A percentile compares a stretch with the other conserved stretches of the same genome.
phyloP scores from a whole-genome alignment of 2,888 invertebrate genomes.

The Ophion ventricosus region DNA sequence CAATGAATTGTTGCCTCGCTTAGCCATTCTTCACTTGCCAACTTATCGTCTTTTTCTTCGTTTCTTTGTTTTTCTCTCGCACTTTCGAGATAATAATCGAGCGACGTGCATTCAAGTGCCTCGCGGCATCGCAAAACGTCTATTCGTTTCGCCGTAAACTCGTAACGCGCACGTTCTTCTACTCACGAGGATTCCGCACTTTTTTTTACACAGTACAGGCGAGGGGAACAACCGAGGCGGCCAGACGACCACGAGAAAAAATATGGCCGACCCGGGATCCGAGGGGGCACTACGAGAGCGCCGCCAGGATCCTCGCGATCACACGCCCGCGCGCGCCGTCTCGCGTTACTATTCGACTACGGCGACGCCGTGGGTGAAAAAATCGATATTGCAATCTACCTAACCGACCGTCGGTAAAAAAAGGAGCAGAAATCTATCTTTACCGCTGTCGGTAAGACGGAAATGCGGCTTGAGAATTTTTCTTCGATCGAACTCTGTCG shows the following conservation, averaged over 20 bases:
- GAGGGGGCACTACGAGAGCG: slow-evolving; percentile 65
- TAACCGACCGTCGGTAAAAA: background rate
- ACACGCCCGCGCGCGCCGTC: slow-evolving; percentile 2
- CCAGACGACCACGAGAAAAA: slow-evolving; percentile 77
- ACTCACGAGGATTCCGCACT: slow-evolving; percentile 24
- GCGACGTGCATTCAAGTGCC: slow-evolving; percentile 71
- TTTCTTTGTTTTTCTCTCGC: slow-evolving; percentile 32
- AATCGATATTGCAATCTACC: slow-evolving; percentile 1
- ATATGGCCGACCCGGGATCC: slow-evolving; percentile 79
- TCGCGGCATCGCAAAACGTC: slow-evolving; percentile 78
- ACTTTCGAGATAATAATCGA: slow-evolving; percentile 24
- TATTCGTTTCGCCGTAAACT: slow-evolving; percentile 75
- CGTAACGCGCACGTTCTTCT: slow-evolving; percentile 6
- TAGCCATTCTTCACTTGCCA: slow-evolving; percentile 78
- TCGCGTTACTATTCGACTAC: background rate
- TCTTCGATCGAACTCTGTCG: too few relatives aligned
- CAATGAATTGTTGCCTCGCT: slow-evolving; percentile 79
- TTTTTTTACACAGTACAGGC: slow-evolving; percentile 19
- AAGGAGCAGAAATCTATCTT: background rate
- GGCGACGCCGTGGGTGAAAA: background rate
- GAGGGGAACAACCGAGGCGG: slow-evolving; percentile 44
- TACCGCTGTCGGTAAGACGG: background rate
- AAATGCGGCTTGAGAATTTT: background rate
- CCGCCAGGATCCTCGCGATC: slow-evolving; percentile 69
- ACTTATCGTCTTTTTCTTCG: slow-evolving; percentile 58